phyloP scores from a whole-genome alignment of 1,140 invertebrate species.

The Coenobita brevimanus region DNA sequence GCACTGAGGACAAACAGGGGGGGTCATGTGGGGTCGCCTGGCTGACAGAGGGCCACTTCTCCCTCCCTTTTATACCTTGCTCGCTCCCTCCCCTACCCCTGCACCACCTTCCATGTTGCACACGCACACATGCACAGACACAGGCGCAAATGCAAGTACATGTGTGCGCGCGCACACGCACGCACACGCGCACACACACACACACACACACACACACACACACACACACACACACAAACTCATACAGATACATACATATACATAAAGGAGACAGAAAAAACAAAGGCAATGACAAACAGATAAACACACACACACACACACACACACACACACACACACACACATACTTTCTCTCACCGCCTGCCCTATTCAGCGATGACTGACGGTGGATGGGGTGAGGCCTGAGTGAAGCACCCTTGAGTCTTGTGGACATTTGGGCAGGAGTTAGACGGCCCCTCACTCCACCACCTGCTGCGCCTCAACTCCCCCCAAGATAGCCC shows the following conservation, averaged over 20 bases:
- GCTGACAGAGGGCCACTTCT: slow-evolving; percentile 17
- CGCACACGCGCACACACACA: background rate
- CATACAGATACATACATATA: too few species aligned
- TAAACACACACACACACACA: too few species aligned
- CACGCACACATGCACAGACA: background rate
- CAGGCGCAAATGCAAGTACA: background rate
- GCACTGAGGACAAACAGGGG: slow-evolving; percentile 28
- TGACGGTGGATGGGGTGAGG: slow-evolving; percentile 29
- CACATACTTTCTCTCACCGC: too few species aligned
- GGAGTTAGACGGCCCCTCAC: background rate
- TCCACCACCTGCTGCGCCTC: slow-evolving; percentile 4
- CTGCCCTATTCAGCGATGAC: slow-evolving; percentile 44
- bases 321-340: too few species aligned
- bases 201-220: too few species aligned
- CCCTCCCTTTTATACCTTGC: background rate
- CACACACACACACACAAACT: too few species aligned
- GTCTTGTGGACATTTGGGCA: slow-evolving; percentile 45
- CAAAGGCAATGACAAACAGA: too few species aligned
- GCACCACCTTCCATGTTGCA: background rate
- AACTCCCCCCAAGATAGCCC: background rate
- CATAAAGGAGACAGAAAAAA: slow-evolving; percentile 5
- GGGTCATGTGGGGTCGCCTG: slow-evolving; percentile 31
- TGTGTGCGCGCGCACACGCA: background rate
- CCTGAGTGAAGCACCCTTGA: slow-evolving; percentile 15
- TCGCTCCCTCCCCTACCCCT: background rate